phyloP scores from a whole-genome alignment of 2,113 vertebrate genomes.

The Protobothrops mucrosquamatus region DNA sequence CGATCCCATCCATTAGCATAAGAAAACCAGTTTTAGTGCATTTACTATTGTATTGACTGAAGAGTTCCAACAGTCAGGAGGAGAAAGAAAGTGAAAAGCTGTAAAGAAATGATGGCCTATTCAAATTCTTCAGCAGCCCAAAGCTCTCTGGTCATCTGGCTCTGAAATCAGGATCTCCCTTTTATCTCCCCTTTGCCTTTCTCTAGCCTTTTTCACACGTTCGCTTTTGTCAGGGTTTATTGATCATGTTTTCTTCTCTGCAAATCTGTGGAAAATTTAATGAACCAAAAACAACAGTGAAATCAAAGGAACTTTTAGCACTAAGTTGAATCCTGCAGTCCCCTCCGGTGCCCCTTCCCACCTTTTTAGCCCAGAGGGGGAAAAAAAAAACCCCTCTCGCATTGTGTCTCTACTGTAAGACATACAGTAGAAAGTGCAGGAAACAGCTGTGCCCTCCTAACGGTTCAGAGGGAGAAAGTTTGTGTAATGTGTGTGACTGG shows the following conservation, averaged over 20 bases:
- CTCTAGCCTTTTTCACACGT: slow-evolving; percentile 76
- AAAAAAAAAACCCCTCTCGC: slow-evolving; percentile 18
- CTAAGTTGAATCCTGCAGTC: slow-evolving; percentile 57
- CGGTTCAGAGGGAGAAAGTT: slow-evolving; percentile 45
- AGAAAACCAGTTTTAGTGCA: slow-evolving; percentile 96
- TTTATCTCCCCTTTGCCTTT: slow-evolving; percentile 85
- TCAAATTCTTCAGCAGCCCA: slow-evolving; percentile 84
- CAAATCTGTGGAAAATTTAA: slow-evolving; percentile 88
- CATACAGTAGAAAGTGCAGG: slow-evolving; percentile 57
- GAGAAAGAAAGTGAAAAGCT: slow-evolving; percentile 82
- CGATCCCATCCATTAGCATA: slow-evolving; percentile 89
- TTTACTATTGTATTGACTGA: slow-evolving; percentile 92
- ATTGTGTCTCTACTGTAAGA: slow-evolving; percentile 47
- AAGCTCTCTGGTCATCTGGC: slow-evolving; percentile 78
- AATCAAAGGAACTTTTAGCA: slow-evolving; percentile 72
- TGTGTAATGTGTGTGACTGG: slow-evolving; percentile 39
- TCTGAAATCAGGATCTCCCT: slow-evolving; percentile 86
- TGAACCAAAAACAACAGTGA: slow-evolving; percentile 83
- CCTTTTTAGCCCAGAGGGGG: slow-evolving; percentile 1
- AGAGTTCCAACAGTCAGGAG: slow-evolving; percentile 89
- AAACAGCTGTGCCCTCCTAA: slow-evolving; percentile 32
- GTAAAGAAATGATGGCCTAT: slow-evolving; percentile 87
- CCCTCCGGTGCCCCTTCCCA: slow-evolving; percentile 14
- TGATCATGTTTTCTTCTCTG: slow-evolving; percentile 84
- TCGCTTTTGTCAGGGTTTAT: slow-evolving; percentile 82